phyloP scores from a whole-genome alignment of 2,888 invertebrate genomes.

The Cosmia pyralina region DNA sequence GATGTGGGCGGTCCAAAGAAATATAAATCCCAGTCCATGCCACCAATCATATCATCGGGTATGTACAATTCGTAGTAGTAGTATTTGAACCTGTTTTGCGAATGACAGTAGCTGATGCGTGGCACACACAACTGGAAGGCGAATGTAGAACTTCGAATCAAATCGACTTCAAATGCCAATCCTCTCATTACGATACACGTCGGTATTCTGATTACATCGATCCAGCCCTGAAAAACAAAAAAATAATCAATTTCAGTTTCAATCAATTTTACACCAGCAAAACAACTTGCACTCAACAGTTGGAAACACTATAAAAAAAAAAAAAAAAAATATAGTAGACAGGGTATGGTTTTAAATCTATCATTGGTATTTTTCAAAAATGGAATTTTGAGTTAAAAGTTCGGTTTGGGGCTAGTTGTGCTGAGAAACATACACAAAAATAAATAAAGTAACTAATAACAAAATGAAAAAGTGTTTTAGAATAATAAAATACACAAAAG shows the following conservation, averaged over 20 bases:
- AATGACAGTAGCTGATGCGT: slow-evolving; percentile 74
- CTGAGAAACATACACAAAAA: not conserved
- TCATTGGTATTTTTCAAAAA: not conserved
- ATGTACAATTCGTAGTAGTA: slow-evolving; percentile 79
- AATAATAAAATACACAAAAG: no score
- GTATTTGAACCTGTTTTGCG: slow-evolving; percentile 69
- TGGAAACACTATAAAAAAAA: not conserved
- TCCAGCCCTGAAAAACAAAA: slow-evolving; percentile 77
- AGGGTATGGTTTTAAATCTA: not conserved
- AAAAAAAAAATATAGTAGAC: no score
- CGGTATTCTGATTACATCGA: slow-evolving; percentile 75
- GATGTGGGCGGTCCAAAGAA: slow-evolving; percentile 21
- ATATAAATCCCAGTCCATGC: slow-evolving; percentile 63
- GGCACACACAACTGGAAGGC: slow-evolving; percentile 80
- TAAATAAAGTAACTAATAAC: not conserved
- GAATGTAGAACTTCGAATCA: slow-evolving; percentile 73
- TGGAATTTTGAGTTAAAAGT: not conserved
- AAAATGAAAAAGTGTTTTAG: not conserved
- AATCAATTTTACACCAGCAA: not conserved
- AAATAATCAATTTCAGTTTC: not conserved
- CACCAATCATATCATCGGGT: slow-evolving; percentile 65
- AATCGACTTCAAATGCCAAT: slow-evolving; percentile 67
- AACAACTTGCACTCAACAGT: not conserved
- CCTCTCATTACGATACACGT: slow-evolving; percentile 77
- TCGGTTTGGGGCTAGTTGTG: not conserved